Percentiles rank a stretch among this genome's conserved stretches.
Conservation (phyloP, 2,113 vertebrate genomes). For the Ptychochromis oligacanthus region DNA sequence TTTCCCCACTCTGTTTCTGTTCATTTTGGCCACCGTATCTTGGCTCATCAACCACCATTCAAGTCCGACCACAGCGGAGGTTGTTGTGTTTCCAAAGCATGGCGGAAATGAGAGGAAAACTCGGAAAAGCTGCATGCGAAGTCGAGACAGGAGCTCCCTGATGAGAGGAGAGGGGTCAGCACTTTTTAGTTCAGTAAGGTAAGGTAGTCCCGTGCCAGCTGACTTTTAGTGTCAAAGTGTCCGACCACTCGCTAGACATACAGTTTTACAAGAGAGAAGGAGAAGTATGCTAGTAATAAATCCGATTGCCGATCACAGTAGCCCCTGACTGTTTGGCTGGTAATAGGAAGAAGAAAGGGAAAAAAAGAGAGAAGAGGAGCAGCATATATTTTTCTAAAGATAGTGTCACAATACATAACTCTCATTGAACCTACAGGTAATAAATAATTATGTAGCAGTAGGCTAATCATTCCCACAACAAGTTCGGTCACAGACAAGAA, state of each 20-base stretch:
- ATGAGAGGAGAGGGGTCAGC: conserved; percentile 43
- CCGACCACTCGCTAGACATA: conserved; percentile 30
- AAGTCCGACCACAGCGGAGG: conserved; percentile 43
- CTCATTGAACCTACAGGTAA: conserved; percentile 56
- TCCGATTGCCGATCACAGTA: conserved; percentile 75
- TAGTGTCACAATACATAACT: conserved; percentile 53
- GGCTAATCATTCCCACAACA: conserved; percentile 34
- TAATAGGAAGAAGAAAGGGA: conserved; percentile 25
- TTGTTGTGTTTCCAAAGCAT: conserved; percentile 14
- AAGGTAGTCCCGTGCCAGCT: conserved; percentile 58
- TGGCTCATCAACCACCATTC: not conserved
- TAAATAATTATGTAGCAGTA: conserved; percentile 63
- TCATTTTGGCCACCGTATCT: conserved; percentile 20
- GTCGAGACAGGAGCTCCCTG: conserved; percentile 48
- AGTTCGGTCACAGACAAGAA: conserved; percentile 38
- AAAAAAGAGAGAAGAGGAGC: conserved; percentile 34
- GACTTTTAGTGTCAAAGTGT: conserved; percentile 35
- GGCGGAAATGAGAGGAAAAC: conserved; percentile 1
- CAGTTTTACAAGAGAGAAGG: conserved; percentile 50
- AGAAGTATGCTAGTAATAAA: conserved; percentile 59
- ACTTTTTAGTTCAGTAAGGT: conserved; percentile 33
- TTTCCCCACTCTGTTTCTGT: conserved; percentile 14
- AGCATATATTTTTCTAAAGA: conserved; percentile 57
- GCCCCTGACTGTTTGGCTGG: conserved; percentile 77
- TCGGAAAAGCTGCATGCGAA: conserved; percentile 64